Percentiles rank a stretch among this genome's conserved stretches.
Conservation (phyloP, 1,140 invertebrate species). For the Hyles vespertilio region DNA sequence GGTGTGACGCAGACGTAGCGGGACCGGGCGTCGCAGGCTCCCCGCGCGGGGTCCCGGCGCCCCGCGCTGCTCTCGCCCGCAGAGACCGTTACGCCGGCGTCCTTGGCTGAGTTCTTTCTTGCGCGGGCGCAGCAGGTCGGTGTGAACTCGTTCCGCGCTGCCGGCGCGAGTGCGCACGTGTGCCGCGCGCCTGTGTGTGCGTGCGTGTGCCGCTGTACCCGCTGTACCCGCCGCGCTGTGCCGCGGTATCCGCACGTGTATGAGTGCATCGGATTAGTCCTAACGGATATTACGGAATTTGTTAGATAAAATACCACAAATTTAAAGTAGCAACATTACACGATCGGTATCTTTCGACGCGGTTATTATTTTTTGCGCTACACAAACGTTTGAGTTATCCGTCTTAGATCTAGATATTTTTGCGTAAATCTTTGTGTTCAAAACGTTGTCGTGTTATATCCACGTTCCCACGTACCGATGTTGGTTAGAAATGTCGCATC, state of each 20-base stretch:
- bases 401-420: too few relatives aligned
- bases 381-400: too few relatives aligned
- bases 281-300: constrained; percentile 73
- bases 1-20: constrained; percentile 12
- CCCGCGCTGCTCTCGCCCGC: constrained; percentile 18
- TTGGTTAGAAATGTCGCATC: too few relatives aligned
- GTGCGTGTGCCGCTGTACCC: constrained; percentile 14
- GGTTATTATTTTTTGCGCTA: constrained; percentile 4
- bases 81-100: constrained; percentile 68
- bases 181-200: constrained; percentile 39
- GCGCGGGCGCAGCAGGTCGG: constrained; percentile 64
- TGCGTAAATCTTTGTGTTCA: too few relatives aligned
- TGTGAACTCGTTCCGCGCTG: constrained; percentile 64
- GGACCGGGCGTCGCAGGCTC: constrained; percentile 4
- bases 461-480: too few relatives aligned
- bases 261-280: constrained; percentile 62
- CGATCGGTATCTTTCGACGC: background rate
- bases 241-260: constrained; percentile 20
- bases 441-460: too few relatives aligned
- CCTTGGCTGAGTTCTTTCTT: constrained; percentile 74
- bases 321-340: constrained; percentile 7
- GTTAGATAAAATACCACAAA: constrained; percentile 42
- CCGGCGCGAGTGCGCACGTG: constrained; percentile 47
- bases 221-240: too few relatives aligned
- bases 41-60: background rate